phyloP scores from a whole-genome alignment of 1,140 invertebrate genomes.

The Drosophila ambigua region DNA sequence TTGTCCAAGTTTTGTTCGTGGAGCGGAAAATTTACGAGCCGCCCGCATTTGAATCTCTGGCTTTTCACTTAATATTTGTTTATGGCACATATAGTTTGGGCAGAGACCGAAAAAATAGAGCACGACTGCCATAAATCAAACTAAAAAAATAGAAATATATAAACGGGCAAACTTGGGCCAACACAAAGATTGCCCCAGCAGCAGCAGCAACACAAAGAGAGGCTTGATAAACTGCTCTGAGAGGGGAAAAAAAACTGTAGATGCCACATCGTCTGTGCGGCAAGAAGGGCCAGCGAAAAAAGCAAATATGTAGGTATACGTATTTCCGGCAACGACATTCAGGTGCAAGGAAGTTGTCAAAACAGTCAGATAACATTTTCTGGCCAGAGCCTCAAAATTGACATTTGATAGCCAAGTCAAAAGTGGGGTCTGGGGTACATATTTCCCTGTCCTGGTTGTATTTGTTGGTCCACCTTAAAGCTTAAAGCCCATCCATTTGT shows the following conservation, averaged over 20 bases:
- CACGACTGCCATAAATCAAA: conserved; percentile 45
- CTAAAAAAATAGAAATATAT: conserved; percentile 4
- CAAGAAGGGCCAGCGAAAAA: conserved; percentile 2
- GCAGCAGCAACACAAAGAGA: conserved; percentile 11
- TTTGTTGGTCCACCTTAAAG: conserved; percentile 32
- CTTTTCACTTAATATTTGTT: conserved; percentile 36
- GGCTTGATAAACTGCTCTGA: conserved; percentile 42
- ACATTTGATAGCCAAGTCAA: conserved; percentile 14
- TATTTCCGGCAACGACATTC: conserved; percentile 54
- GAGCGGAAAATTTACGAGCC: conserved; percentile 22
- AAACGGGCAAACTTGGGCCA: conserved; percentile 10
- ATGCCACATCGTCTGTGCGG: conserved; percentile 23
- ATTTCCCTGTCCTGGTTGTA: not conserved
- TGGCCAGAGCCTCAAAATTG: conserved; percentile 2
- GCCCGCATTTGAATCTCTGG: conserved; percentile 8
- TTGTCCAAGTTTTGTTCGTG: conserved; percentile 1
- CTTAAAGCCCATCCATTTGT: conserved; percentile 35
- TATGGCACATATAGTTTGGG: conserved; percentile 35
- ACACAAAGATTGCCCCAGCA: conserved; percentile 14
- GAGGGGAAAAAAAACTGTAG: conserved; percentile 23
- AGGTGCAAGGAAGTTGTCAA: conserved; percentile 59
- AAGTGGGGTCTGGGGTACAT: not conserved
- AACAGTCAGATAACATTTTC: conserved; percentile 50
- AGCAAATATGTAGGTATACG: conserved; percentile 24
- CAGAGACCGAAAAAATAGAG: conserved; percentile 30